Evolutionary conservation across 2,797 vertebrate genomes (phyloP), one percentile per base, ranked within the genome.

Genomic region (Peromyscus nudipes): DNA sequence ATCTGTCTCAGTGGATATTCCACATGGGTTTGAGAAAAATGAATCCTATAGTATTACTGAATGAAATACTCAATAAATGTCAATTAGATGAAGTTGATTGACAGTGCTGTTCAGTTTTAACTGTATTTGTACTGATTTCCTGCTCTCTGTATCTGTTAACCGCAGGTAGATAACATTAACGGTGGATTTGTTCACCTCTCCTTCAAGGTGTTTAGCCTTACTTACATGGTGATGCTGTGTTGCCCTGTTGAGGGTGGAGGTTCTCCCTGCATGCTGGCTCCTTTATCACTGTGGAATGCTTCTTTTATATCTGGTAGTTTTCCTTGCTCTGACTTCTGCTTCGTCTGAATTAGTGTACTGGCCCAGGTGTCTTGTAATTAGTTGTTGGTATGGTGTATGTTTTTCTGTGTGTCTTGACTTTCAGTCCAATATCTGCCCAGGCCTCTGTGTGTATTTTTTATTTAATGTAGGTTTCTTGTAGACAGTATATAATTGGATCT

Each of bases 1-100:
- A 27, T 89, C 75, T 82, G 0, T 94, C 73, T 91, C 52, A 76
- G 85, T 82, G 57, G 67, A 16, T 91, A 85, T 91, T 96, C n/a
- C 40, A 34, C 5, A 19, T 92, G 81, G 88, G 12, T 64, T 80
- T 91, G 57, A 89, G 62, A 97, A 96, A 83, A 96, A 76, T 76
- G 88, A 94, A 57, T 76, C 10, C 86, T 88, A 37, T 96, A 40
- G 49, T 87, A 43, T 82, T 89, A 62, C 93, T 96, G 64, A 75
- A 85, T 94, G 94, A 96, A 96, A 40, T 92, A 83, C 29, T 96
- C 92, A 89, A 14, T 96, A 95, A 76, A 94, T 94, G 94, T 96
- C 94, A 93, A 7, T 96, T 89, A 94, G 92, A 95, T 80, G 60
- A 80, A 21, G 67, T 77, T 97, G 96, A 94, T 89, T 76, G 92